These are phyloP conservation scores for Pachypsylla venusta DNA, from an alignment of 1,140 invertebrate species.

Conservation along the genomic window DNA sequence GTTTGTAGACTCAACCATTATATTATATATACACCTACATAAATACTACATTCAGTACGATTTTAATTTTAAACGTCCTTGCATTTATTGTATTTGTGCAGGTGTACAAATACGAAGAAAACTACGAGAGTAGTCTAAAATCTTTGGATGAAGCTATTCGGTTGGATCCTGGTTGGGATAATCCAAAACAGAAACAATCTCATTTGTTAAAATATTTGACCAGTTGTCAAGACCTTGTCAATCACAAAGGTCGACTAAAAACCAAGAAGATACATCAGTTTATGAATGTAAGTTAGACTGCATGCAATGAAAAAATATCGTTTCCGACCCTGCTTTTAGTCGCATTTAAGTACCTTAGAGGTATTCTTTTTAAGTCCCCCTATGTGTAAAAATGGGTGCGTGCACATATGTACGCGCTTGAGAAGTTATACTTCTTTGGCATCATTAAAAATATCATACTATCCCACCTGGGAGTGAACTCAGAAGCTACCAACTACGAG, in stretches of 20 bases:
- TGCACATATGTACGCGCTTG: too few relatives aligned
- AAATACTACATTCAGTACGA: background rate
- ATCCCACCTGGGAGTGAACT: too few relatives aligned
- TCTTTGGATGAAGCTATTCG: slow-evolving; percentile 46
- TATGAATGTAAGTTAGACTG: slow-evolving; percentile 38
- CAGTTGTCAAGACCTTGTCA: slow-evolving; percentile 44
- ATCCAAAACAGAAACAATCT: slow-evolving; percentile 42
- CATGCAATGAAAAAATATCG: too few relatives aligned
- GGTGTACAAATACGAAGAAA: slow-evolving; percentile 55
- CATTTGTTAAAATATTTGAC: slow-evolving; percentile 50
- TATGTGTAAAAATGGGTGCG: too few relatives aligned
- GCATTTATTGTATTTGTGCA: slow-evolving; percentile 11
- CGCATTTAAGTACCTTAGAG: too few relatives aligned
- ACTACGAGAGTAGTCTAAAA: slow-evolving; percentile 50
- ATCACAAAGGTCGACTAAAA: slow-evolving; percentile 58
- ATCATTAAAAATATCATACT: too few relatives aligned
- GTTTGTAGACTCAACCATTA: too few relatives aligned
- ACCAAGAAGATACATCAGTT: slow-evolving; percentile 48
- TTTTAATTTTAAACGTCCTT: background rate
- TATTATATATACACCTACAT: background rate
- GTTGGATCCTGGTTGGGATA: slow-evolving; percentile 59
- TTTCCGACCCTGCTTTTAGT: too few relatives aligned
- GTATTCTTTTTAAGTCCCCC: too few relatives aligned
- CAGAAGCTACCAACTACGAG: too few relatives aligned
- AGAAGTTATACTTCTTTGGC: too few relatives aligned